Evolutionary conservation across 2,113 vertebrate species (phyloP).

Genomic region (Callorhinus ursinus): DNA sequence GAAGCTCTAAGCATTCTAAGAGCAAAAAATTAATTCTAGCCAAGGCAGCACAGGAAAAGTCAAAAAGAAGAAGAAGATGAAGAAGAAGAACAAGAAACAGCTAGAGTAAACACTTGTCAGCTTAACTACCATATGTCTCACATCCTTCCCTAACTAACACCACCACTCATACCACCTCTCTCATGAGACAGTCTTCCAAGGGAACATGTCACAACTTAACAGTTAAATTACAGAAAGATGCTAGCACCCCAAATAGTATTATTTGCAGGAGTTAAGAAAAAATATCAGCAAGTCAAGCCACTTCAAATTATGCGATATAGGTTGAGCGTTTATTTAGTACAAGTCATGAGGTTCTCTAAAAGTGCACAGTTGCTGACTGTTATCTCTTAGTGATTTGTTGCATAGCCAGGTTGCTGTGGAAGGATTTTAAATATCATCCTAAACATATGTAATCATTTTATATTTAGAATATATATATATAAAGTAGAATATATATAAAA

Average conservation of each 20-base stretch:
- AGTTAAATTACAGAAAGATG: background rate
- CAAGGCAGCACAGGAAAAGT: background rate
- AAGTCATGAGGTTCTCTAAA: background rate
- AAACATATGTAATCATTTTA: background rate
- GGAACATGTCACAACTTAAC: background rate
- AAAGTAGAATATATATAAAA: background rate
- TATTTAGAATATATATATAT: background rate
- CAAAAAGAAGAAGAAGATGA: background rate
- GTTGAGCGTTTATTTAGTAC: background rate
- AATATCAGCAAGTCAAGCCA: background rate
- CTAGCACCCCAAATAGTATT: background rate
- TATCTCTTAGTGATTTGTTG: background rate
- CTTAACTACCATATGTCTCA: background rate
- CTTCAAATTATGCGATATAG: background rate
- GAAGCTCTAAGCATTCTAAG: background rate
- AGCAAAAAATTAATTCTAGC: background rate
- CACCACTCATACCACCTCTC: background rate
- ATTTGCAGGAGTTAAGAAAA: background rate
- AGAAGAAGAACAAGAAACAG: background rate
- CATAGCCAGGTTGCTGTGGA: background rate
- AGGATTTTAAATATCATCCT: background rate
- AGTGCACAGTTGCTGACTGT: background rate
- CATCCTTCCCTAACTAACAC: background rate
- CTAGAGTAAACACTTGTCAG: background rate
- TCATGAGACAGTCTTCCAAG: background rate